phyloP scores from a whole-genome alignment of 2,797 vertebrate species.

The Alectoris magna region DNA sequence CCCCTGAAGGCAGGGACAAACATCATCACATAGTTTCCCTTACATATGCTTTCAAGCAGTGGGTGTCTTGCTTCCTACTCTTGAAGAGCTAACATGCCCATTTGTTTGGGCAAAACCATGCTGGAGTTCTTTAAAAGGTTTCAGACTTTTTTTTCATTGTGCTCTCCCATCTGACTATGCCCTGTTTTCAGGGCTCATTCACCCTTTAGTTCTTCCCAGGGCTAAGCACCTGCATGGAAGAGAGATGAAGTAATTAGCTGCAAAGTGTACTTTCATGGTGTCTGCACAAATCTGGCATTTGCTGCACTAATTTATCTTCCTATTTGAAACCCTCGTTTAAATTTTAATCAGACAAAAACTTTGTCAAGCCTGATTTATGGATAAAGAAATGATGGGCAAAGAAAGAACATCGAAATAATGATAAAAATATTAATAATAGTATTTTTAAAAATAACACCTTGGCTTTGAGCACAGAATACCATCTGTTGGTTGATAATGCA shows the following conservation, averaged over 20 bases:
- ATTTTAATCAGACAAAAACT: neutral
- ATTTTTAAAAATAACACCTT: neutral
- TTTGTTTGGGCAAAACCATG: neutral
- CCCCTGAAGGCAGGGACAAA: neutral
- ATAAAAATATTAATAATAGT: neutral
- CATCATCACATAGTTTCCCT: fast-evolving
- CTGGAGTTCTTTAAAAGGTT: neutral
- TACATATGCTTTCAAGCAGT: neutral
- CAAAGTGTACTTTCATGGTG: neutral
- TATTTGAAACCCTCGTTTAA: neutral
- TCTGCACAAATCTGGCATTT: neutral
- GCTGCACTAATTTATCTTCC: neutral
- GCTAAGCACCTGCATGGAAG: neutral
- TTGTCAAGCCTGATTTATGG: neutral
- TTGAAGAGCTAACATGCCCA: neutral
- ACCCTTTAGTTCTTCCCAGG: neutral
- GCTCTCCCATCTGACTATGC: neutral
- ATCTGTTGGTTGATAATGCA: slow-evolving; percentile 16
- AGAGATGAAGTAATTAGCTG: neutral
- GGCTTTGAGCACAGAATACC: neutral
- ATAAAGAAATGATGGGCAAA: neutral
- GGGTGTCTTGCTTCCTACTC: neutral
- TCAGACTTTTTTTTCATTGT: neutral
- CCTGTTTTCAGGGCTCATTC: neutral
- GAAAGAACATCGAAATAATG: slow-evolving; percentile 28